Evolutionary conservation across 2,113 vertebrate genomes (phyloP), one percentile per base, ranked within the genome.

Genomic region (Eublepharis macularius): DNA sequence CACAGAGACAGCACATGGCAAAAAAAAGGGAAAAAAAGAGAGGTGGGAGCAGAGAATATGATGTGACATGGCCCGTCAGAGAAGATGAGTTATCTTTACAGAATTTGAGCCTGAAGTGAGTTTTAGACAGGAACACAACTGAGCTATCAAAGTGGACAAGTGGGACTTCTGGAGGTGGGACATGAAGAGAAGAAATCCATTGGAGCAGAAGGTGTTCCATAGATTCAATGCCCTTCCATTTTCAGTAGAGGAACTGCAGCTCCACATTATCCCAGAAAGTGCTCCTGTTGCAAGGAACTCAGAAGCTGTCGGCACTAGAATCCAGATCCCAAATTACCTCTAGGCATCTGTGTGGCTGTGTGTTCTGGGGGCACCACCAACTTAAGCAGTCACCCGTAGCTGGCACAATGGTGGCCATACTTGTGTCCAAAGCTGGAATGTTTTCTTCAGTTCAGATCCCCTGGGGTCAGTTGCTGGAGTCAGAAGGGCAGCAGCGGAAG

Each of bases 1-100:
- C 83, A 32, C 69, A 87, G 89, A 1, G 65, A 88, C 88, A 74
- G 79, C 13, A 87, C 68, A 73, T 83, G 81, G 81, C 69, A 63
- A 83, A 90, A 88, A 88, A 13, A 34, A 17, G 12, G n/a, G 34
- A 39, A 9, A 51, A 36, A 16, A 36, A 32, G 24, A 36, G 32
- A 21, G 14, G 43, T 45, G 57, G 8, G 54, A 4, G 13, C 16
- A 2, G 63, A 19, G 65, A 57, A 45, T 72, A 43, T 85, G 69
- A 66, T 60, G 41, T 79, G 69, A 66, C 41, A 39, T 39, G 69
- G 41, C 8, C 84, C 68, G 80, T 65, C 32, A 39, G 16, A 49
- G 77, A 65, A 74, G 84, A 73, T 39, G 54, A 65, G 54, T 74
- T 47, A 54, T 36, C 39, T 80, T 39, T 80, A n/a, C 70, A 80